Percentiles rank a stretch among this genome's conserved stretches.
Conservation (phyloP, 2,797 vertebrate species). For the Pempheris klunzingeri region DNA sequence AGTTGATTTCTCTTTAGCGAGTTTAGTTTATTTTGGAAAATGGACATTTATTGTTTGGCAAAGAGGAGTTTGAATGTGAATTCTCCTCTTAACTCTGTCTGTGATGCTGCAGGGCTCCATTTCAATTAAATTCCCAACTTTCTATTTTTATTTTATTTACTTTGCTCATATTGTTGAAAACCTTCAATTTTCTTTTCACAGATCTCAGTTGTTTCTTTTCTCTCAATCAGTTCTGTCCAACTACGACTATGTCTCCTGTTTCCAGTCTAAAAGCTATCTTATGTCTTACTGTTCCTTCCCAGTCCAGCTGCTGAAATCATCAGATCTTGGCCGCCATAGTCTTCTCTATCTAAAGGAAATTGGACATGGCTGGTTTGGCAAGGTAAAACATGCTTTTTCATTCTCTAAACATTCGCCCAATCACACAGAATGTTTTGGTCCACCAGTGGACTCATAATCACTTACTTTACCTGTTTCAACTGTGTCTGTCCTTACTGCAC, state of each 20-base stretch:
- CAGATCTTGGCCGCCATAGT: slow-evolving; percentile 93
- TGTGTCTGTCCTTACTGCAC: slow-evolving; percentile 10
- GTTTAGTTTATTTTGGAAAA: slow-evolving; percentile 23
- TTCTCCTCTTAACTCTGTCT: not conserved
- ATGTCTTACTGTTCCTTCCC: slow-evolving; percentile 44
- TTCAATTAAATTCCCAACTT: not conserved
- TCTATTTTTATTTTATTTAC: slow-evolving; percentile 1
- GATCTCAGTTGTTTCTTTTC: not conserved
- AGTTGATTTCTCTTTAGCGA: no score
- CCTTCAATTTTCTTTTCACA: not conserved
- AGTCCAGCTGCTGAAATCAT: slow-evolving; percentile 95
- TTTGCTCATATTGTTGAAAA: not conserved
- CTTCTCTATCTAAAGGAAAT: slow-evolving; percentile 97
- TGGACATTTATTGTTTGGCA: slow-evolving; percentile 15
- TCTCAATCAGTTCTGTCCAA: not conserved
- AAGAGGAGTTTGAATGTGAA: not conserved
- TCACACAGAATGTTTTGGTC: not conserved
- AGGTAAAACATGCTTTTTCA: slow-evolving; percentile 84
- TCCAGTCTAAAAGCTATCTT: slow-evolving; percentile 19
- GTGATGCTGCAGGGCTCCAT: not conserved
- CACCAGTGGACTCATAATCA: not conserved
- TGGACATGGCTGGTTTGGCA: slow-evolving; percentile 96
- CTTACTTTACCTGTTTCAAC: not conserved
- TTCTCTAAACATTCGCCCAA: slow-evolving; percentile 8
- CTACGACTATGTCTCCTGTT: not conserved